Base-by-base conservation (phyloP, 2,797 vertebrate genomes). In the Anabacerthia variegaticeps region DNA sequence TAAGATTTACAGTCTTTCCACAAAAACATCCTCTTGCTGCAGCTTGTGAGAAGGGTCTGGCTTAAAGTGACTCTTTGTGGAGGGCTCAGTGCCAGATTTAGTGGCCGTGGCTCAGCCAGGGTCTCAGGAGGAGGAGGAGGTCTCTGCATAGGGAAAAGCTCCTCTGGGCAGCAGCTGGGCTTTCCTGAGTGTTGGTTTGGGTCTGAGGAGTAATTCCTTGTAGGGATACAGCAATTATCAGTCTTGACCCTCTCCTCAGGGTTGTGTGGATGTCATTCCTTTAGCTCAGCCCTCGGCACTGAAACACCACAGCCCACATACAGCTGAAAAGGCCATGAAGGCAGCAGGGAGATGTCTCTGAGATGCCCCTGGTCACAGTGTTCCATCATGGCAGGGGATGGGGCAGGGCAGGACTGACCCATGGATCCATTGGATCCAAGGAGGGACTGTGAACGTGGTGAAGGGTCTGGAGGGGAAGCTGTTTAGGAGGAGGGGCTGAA, bases 251-350 rank as follows among this genome's bases (percentile, higher is more conserved):
- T n/a, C 41, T 59, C 37, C 7, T 20, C 32, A 5, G 28, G 7
- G 7, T 14, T 1, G 10, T 14, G 24, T 36, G 52, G 55, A 8
- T 48, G n/a, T 28, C 51, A 12, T 34, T 86, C 19, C 67, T 44
- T 39, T 6, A 58, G 15, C 41, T 78, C 63, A 51, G 0, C 27
- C 32, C 26, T 39, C 85, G 37, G 36, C 27, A 10, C 41, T 37
- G 55, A 12, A 49, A 2, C 30, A 24, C 16, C 69, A 4, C 23
- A 54, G 46, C 41, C 52, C 28, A 26, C n/a, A n/a, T 1, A 0
- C 1, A 0, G 6, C 36, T 11, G 5, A 52, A 55, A 54, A 9
- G 0, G 1, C 37, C 0, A 0, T 1, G 12, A 18, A 7, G 14
- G 67, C 32, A 32, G 6, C 7, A 12, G 27, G 39, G 43, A 58